Conservation (phyloP, 2,888 invertebrate species). For the Deroplatys truncata region DNA sequence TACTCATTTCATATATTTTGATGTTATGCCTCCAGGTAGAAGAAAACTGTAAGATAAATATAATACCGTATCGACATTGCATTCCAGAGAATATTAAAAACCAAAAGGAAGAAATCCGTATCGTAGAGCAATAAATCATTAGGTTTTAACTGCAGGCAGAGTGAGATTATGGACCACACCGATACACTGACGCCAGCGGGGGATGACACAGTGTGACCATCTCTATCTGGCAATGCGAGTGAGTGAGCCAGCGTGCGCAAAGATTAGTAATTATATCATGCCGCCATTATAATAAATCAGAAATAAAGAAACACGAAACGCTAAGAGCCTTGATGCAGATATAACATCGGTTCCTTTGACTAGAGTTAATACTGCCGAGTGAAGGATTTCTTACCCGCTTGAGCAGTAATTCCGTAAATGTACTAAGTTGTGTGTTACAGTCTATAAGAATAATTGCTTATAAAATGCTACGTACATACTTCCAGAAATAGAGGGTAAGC, state of each 20-base stretch:
- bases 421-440: too few relatives aligned
- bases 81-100: not conserved
- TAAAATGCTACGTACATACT: too few relatives aligned
- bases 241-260: not conserved
- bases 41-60: not conserved
- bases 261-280: constrained; percentile 18
- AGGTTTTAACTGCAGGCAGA: not conserved
- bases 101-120: not conserved
- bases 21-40: not conserved
- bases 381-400: not conserved
- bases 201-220: not conserved
- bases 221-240: not conserved
- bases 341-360: not conserved
- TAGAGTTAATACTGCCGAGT: not conserved
- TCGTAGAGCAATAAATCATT: not conserved
- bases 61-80: not conserved
- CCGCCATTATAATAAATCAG: constrained; percentile 16
- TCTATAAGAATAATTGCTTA: too few relatives aligned
- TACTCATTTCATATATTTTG: not conserved
- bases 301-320: constrained; percentile 2
- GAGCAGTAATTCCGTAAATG: too few relatives aligned
- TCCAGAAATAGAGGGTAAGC: too few relatives aligned
- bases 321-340: constrained; percentile 5
- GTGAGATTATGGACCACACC: not conserved
- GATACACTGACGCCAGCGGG: not conserved